A percentile compares a stretch with the other conserved stretches of the same genome.
Evolutionary conservation across 2,113 vertebrate species (phyloP).

Genomic region (Fulmarus glacialis): DNA sequence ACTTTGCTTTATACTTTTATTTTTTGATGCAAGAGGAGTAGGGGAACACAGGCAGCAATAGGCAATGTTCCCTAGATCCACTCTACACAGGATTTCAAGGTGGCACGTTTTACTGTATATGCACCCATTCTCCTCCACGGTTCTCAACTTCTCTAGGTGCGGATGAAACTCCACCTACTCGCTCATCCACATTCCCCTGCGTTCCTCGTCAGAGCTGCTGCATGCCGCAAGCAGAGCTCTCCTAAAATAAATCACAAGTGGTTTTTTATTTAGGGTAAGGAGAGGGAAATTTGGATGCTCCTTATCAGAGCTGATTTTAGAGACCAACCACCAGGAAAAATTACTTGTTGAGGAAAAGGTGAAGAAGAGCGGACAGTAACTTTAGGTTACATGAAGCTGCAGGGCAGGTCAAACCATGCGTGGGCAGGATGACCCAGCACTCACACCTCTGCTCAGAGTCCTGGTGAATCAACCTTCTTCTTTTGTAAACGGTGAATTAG

Average conservation of each 20-base stretch:
- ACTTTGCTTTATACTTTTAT: background rate
- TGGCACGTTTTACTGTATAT: fast-evolving
- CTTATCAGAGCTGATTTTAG: background rate
- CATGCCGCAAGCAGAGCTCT: background rate
- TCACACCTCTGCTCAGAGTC: background rate
- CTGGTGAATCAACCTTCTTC: background rate
- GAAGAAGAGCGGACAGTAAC: background rate
- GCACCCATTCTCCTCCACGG: background rate
- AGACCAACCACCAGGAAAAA: background rate
- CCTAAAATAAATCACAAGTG: background rate
- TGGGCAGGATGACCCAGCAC: background rate
- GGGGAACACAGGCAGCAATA: background rate
- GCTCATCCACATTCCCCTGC: fast-evolving
- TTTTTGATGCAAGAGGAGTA: background rate
- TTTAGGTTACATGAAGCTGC: background rate
- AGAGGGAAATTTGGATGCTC: background rate
- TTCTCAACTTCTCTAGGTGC: background rate
- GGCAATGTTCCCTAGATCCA: background rate
- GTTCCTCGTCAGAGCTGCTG: background rate
- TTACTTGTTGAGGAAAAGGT: background rate
- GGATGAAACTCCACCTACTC: background rate
- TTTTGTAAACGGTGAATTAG: background rate
- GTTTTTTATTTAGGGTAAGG: fast-evolving
- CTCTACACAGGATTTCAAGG: too few relatives aligned
- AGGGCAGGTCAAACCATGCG: background rate